These are phyloP conservation scores for Phoeniculus purpureus DNA, from an alignment of 2,797 vertebrate species.

Conservation along the genomic window DNA sequence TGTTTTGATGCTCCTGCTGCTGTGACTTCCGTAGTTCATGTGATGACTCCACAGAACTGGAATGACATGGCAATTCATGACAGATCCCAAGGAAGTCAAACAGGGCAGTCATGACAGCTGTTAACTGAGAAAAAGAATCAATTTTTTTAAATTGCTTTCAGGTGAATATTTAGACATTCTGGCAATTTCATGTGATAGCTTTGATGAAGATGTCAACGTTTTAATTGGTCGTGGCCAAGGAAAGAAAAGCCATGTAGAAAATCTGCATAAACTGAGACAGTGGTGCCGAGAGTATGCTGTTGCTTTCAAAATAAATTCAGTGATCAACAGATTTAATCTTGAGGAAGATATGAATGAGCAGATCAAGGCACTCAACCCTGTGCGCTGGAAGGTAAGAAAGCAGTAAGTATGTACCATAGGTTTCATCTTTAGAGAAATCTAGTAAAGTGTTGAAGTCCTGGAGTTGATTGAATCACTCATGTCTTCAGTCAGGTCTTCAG, in stretches of 20 bases:
- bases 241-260: slow-evolving; percentile 88
- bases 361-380: slow-evolving; percentile 84
- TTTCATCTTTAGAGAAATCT: neutral
- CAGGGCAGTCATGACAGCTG: neutral
- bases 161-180: slow-evolving; percentile 91
- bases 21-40: neutral
- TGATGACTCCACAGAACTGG: neutral
- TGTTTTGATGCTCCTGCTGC: neutral
- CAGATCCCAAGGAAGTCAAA: neutral
- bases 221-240: slow-evolving; percentile 90
- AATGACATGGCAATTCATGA: neutral
- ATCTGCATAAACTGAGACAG: slow-evolving; percentile 82
- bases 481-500: neutral
- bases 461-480: neutral
- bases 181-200: slow-evolving; percentile 95
- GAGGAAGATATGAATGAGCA: slow-evolving; percentile 89
- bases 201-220: slow-evolving; percentile 88
- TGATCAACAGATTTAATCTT: slow-evolving; percentile 91
- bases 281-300: slow-evolving; percentile 90
- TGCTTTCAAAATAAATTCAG: slow-evolving; percentile 96
- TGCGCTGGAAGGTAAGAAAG: slow-evolving; percentile 91
- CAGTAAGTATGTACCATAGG: fast-evolving
- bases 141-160: slow-evolving; percentile 54
- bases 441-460: neutral
- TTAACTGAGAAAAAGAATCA: neutral